Base-by-base conservation (phyloP, 1,140 invertebrate species). In the Contarinia nasturtii region DNA sequence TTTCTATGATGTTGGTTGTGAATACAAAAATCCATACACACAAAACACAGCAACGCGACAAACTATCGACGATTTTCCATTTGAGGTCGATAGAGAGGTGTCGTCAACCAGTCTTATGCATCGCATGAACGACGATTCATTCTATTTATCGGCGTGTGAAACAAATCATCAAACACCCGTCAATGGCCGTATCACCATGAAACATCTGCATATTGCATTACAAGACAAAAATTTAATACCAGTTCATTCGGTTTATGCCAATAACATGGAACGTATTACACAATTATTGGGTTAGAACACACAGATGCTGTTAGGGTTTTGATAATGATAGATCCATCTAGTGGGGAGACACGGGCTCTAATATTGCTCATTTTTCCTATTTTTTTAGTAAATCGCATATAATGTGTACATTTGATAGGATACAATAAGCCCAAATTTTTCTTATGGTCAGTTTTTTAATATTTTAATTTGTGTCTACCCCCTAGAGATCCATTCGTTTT, bases 1-100 rank as follows among this genome's bases (percentile, higher is more conserved):
- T 53, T 74, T 76, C 52, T 78, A 84, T 61, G 76, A 80, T 53
- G 69, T 85, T 43, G 85, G 84, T 3, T 71, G 73, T 40, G 69
- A 53, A 3, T 18, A 60, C 11, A 52, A 55, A 0, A 60, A 64
- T 51, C 59, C 60, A 0, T 56, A 57, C 2, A 43, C 61, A 37
- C 54, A 58, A 2, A 63, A 64, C 37, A 60, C 61, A 1, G 57
- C 61, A 10, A 60, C 58, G 2, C 44, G 61, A 0, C 58, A 61
- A 27, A 63, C 61, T 27, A 62, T 68, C 15, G 60, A 60, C 48
- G 66, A 70, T 19, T 68, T 65, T 0, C 61, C 67, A 15, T 61
- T 71, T 0, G 63, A 67, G 47, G 52, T 72, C 15, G 72, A 73
- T 52, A 71, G 72, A 48, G 64, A 59, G 62, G 68, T 64, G 50